Conservation (phyloP, 2,113 vertebrate species). For the Marcusenius ussheri region DNA sequence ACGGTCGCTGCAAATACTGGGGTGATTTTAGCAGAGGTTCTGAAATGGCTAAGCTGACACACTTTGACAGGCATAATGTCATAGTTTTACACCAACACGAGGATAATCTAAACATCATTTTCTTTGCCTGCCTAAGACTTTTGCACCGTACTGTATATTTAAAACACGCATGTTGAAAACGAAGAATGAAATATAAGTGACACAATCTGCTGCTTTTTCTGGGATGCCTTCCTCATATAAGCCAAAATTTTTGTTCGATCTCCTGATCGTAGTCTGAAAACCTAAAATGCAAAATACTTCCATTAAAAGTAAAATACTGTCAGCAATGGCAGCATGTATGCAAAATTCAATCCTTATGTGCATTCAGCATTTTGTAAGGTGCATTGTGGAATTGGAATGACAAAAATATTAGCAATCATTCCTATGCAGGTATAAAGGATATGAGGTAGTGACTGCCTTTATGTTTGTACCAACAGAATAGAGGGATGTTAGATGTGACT, state of each 20-base stretch:
- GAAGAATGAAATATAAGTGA: background rate
- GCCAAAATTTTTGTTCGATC: background rate
- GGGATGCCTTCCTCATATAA: background rate
- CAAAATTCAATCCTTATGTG: background rate
- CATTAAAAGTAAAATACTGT: background rate
- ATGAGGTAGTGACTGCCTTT: background rate
- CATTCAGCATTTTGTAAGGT: background rate
- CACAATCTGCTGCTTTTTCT: background rate
- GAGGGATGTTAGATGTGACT: slow-evolving; percentile 73
- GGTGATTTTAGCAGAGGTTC: no score
- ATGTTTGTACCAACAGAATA: slow-evolving; percentile 63
- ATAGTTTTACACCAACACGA: no score
- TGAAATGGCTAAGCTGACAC: no score
- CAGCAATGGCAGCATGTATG: background rate
- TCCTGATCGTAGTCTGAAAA: background rate
- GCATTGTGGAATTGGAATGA: background rate
- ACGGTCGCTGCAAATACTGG: no score
- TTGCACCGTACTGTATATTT: background rate
- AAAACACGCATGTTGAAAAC: background rate
- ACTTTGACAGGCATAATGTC: no score
- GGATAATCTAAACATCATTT: no score
- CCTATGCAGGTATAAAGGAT: background rate
- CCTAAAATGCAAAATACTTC: background rate
- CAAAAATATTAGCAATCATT: background rate
- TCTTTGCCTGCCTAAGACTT: no score